phyloP scores from a whole-genome alignment of 1,140 invertebrate genomes.

The Lepidostoma basale region DNA sequence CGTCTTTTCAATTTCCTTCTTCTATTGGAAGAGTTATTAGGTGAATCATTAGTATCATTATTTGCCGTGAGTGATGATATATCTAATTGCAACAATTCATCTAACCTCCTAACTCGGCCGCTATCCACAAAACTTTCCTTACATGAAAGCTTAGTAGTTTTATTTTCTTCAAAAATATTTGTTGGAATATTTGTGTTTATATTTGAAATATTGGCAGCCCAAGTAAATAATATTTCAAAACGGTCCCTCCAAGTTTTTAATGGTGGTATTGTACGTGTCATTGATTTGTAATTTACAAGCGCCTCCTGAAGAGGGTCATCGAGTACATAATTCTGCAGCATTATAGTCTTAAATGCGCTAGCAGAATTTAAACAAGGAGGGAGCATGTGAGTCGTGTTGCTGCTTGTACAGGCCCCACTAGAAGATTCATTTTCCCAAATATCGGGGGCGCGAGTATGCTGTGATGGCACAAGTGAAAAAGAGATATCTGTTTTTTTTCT shows the following conservation, averaged over 20 bases:
- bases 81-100: too few species aligned
- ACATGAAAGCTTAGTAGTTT: conserved; percentile 18
- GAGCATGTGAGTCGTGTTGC: not conserved
- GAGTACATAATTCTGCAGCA: conserved; percentile 20
- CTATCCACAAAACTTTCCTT: conserved; percentile 5
- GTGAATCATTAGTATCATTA: too few species aligned
- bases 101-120: not conserved
- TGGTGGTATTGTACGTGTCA: too few species aligned
- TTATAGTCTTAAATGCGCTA: conserved; percentile 20
- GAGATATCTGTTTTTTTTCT: conserved; percentile 26
- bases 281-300: not conserved
- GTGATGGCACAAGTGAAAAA: not conserved
- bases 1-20: too few species aligned
- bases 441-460: not conserved
- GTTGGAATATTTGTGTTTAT: conserved; percentile 18
- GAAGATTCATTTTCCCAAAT: not conserved
- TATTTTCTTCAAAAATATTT: conserved; percentile 34
- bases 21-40: too few species aligned
- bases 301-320: not conserved
- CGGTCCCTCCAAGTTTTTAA: conserved; percentile 28
- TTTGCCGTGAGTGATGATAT: too few species aligned
- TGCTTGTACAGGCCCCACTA: not conserved
- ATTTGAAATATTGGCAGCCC: conserved; percentile 32
- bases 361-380: conserved; percentile 5
- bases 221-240: conserved; percentile 34